Evolutionary conservation across 2,888 invertebrate genomes (phyloP), one percentile per base, ranked within the genome.

Genomic region (Seira sanloemensis): DNA sequence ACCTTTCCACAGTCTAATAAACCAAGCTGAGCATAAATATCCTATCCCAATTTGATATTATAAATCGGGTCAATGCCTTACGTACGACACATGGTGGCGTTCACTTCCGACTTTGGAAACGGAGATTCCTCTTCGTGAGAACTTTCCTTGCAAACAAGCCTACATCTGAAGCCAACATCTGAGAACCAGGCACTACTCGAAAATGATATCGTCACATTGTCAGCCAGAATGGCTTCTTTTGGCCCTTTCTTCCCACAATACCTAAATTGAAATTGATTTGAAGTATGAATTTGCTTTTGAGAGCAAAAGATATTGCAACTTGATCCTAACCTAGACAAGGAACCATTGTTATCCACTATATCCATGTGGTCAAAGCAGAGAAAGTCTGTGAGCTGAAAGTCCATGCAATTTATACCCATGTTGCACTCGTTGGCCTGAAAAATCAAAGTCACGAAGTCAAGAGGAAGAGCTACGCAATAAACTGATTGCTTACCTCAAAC

Each of bases 341-440:
- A 72, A 9, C 88, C 88, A 62, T 78, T 78, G 0, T 80, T 76
- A 71, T 88, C 87, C 7, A 80, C 69, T n/a, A 88, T 74, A 19
- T 84, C 86, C n/a, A 89, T 24, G 50, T 86, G 80, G 67, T 89
- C 89, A 12, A 80, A 83, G 67, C 89, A 89, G 1, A 86, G 73
- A 58, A 88, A 86, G 25, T 87, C 86, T n/a, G 76, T 86, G 4
- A 89, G 77, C 12, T 76, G 72, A 54, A 89, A 89, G 37, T 78
- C 78, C 19, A 85, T 80, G 58, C 89, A 85, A 12, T 24, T 82
- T 0, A 82, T 71, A 16, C 76, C 75, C 75, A 76, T 77, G n/a
- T 72, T 80, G 26, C 77, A 83, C 2, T 21, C n/a, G 37, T 78
- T 37, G 21, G 58, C 73, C 77, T 74, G 19, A 12, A 18, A 46